phyloP scores from a whole-genome alignment of 1,140 invertebrate genomes.

The Scaptomyza pallida region DNA sequence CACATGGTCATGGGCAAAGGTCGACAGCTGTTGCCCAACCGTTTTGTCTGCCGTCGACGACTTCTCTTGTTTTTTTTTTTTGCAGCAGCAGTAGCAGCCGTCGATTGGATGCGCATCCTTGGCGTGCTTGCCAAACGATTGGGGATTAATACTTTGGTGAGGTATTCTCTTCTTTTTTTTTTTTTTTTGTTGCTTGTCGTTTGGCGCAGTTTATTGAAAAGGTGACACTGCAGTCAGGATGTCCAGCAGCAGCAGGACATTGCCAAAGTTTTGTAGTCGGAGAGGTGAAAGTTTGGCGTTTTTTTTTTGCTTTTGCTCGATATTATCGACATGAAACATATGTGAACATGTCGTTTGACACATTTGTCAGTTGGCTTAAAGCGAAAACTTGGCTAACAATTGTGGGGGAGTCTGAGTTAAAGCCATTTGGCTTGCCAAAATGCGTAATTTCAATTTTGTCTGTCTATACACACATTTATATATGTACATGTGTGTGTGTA shows the following conservation, averaged over 20 bases:
- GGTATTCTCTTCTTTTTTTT: too few relatives aligned
- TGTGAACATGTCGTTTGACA: conserved; percentile 80
- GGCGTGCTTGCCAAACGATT: conserved; percentile 55
- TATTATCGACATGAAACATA: conserved; percentile 79
- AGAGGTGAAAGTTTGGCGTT: conserved; percentile 34
- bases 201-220: conserved; percentile 78
- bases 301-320: conserved; percentile 41
- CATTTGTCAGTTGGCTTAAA: conserved; percentile 80
- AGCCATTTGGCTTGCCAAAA: conserved; percentile 1
- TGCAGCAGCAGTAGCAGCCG: conserved; percentile 5
- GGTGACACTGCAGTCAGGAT: conserved; percentile 66
- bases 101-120: conserved; percentile 28
- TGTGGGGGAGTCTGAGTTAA: conserved; percentile 10
- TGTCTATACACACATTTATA: too few relatives aligned
- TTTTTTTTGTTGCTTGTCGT: conserved; percentile 43
- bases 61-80: conserved; percentile 18
- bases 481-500: too few relatives aligned
- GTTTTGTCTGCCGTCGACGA: conserved; percentile 61
- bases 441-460: conserved; percentile 53
- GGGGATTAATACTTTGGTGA: conserved; percentile 73
- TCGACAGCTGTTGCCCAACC: conserved; percentile 76
- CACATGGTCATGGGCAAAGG: conserved; percentile 60
- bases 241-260: conserved; percentile 25
- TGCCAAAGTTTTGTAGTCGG: conserved; percentile 57
- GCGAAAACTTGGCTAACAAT: conserved; percentile 1